A percentile compares a stretch with the other conserved stretches of the same genome.
Evolutionary conservation across 2,888 invertebrate genomes (phyloP).

Genomic region (Sacculina carcini): DNA sequence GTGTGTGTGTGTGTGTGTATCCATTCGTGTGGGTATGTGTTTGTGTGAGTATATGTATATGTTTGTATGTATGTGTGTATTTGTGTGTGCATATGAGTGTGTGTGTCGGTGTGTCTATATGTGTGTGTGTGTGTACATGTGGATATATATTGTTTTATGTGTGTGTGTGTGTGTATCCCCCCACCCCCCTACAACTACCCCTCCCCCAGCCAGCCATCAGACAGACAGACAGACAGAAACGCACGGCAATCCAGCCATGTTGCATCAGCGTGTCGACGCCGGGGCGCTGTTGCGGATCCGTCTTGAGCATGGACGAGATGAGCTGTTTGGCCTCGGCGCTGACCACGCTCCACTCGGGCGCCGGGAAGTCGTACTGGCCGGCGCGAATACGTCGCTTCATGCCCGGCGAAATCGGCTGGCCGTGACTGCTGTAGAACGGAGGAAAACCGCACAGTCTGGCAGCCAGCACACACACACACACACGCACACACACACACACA

Average conservation of each 20-base stretch:
- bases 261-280: conserved; percentile 71
- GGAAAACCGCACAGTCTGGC: conserved; percentile 73
- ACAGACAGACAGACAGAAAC: conserved; percentile 17
- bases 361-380: conserved; percentile 91
- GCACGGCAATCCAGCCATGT: conserved; percentile 61
- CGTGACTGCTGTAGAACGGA: conserved; percentile 94
- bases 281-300: conserved; percentile 67
- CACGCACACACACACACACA: background rate
- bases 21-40: too few relatives aligned
- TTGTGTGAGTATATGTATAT: too few relatives aligned
- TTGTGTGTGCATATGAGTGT: too few relatives aligned
- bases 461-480: background rate
- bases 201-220: background rate
- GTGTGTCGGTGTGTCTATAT: too few relatives aligned
- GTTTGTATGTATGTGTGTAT: too few relatives aligned
- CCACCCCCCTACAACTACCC: background rate
- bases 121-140: too few relatives aligned
- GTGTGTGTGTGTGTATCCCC: background rate
- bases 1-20: background rate
- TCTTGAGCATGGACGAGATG: conserved; percentile 75
- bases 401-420: conserved; percentile 89
- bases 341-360: conserved; percentile 84
- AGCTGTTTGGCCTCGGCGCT: conserved; percentile 83
- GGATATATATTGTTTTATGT: too few relatives aligned
- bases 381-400: conserved; percentile 91